Evolutionary conservation across 2,113 vertebrate species (phyloP), one percentile per base, ranked within the genome.

Genomic region (Myotis brandtii): DNA sequence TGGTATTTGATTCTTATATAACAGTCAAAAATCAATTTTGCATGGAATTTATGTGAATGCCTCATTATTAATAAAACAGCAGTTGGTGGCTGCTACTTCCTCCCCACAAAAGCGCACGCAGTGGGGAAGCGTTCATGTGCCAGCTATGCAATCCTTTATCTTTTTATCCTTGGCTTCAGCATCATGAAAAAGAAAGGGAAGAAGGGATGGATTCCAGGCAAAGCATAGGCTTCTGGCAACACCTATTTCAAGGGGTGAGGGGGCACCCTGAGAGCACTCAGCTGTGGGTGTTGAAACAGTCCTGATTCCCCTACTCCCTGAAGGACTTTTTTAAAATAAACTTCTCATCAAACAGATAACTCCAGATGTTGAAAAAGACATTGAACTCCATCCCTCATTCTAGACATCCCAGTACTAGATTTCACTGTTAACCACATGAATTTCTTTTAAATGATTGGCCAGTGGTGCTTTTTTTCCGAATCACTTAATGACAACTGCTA

Each of bases 11-110:
- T 97, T 98, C 95, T 98, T 98, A 98, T 81, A 97, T 92, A 98
- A 97, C 97, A 97, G 97, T 98, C 98, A 98, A 98, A 98, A 98
- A 98, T 98, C 98, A 98, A 98, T 98, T 98, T 98, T 98, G 96
- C 97, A 97, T 97, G 97, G 98, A 98, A 98, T 98, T 98, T 98
- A 98, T 98, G 96, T 95, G 97, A 98, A 97, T 30, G 32, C 96
- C 97, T 98, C 98, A 97, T 98, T 98, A 98, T 98, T 98, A 98
- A 98, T 98, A 98, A 98, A 98, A 97, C 97, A 98, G 98, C 97
- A 73, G 98, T 95, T 96, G 97, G 96, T 56, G 96, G 96, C 89
- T 86, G 85, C 92, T 95, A 92, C 95, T 97, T 92, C 85, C 93
- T 73, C 96, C 93, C 90, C 66, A 11, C 94, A 97, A 95, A 62